Base-by-base conservation (phyloP, 2,113 vertebrate species). In the Zosterops japonicus region DNA sequence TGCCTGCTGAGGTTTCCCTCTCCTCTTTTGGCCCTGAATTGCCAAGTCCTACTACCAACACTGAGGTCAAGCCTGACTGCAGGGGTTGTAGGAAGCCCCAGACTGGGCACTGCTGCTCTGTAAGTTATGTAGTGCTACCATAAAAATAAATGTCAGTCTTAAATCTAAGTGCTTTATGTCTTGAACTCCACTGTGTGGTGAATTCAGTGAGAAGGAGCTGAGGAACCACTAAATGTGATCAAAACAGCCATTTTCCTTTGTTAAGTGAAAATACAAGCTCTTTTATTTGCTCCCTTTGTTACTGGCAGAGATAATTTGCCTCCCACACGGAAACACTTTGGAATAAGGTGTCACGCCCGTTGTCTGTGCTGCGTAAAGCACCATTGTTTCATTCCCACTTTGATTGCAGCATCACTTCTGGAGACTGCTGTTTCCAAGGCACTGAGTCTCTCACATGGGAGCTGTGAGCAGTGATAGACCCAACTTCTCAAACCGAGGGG, bases 211-310 rank as follows among this genome's bases (percentile, higher is more conserved):
- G 60, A 89, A 88, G 72, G 76, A 86, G 69, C 44, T 65, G 69
- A 89, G n/a, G 61, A 93, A 75, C 36, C 68, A 42, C 41, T 78
- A 57, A 75, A 79, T 28, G 33, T 79, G 64, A 59, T 82, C 88
- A 78, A 88, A 95, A 56, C 44, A 89, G 36, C 69, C 61, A 57
- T 89, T 94, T 89, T 47, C 16, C 79, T 83, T 78, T 84, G 88
- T 68, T 79, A 84, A 72, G 25, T 78, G 69, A 68, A 90, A 93
- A 92, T 35, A 90, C 69, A 68, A 55, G 60, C 41, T 89, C 80
- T 82, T 94, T 82, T 60, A 95, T 93, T 86, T 93, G 64, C 41
- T 95, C 56, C 31, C 57, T 89, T 90, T 92, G 41, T 89, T 95
- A 89, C 56, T 87, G 83, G 83, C 80, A 44, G 44, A 90, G 86